A percentile compares a stretch with the other conserved stretches of the same genome.
Evolutionary conservation across 2,113 vertebrate species (phyloP).

Genomic region (Lophotis ruficrista): DNA sequence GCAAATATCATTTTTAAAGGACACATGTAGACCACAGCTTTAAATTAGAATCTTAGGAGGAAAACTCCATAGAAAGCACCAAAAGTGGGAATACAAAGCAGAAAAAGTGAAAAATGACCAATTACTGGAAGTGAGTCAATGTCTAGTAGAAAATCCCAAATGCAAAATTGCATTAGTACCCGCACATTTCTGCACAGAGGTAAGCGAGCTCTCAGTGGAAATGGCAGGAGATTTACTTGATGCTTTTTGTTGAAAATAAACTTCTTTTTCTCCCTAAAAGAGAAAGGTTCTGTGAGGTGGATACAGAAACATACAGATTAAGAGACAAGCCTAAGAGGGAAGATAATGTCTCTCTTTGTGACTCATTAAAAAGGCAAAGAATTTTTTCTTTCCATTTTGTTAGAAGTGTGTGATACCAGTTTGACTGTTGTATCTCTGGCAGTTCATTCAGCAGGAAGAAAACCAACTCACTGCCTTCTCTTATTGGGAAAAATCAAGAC

Average conservation of each 20-base stretch:
- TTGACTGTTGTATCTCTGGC: fast-evolving
- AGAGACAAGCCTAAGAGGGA: background rate
- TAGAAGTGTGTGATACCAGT: background rate
- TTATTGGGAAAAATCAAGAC: background rate
- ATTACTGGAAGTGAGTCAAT: background rate
- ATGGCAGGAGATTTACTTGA: background rate
- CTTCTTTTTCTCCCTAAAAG: background rate
- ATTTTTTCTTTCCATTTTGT: background rate
- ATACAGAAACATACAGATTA: background rate
- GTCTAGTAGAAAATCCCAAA: background rate
- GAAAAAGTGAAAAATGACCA: background rate
- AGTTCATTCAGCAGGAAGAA: background rate
- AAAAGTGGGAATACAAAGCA: background rate
- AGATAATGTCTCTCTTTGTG: background rate
- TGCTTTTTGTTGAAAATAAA: background rate
- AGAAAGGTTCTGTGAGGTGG: background rate
- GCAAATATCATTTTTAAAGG: background rate
- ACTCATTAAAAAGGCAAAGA: background rate
- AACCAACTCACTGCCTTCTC: background rate
- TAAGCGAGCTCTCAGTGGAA: background rate
- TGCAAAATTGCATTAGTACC: slow-evolving; percentile 1
- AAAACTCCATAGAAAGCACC: background rate
- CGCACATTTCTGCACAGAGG: slow-evolving; percentile 29
- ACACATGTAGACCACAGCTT: background rate
- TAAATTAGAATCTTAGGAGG: background rate